phyloP scores from a whole-genome alignment of 64 coral and sea anemone species.

The Porites lutea region DNA sequence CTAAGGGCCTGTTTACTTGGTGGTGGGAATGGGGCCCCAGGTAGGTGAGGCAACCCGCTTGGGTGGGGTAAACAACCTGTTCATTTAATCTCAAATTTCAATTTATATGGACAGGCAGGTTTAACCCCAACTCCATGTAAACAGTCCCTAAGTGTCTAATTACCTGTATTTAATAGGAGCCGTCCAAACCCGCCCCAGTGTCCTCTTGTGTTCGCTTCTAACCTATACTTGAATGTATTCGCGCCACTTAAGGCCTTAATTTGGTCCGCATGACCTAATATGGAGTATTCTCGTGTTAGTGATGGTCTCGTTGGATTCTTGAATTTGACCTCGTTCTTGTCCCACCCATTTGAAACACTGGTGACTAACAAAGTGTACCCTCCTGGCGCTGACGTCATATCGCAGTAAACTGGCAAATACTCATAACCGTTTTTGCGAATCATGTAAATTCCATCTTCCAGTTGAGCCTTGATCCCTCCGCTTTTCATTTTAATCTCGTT shows the following conservation, averaged over 20 bases:
- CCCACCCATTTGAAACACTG: conserved; percentile 21
- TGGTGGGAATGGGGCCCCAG: too few species aligned
- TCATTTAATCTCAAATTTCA: too few species aligned
- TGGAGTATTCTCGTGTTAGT: conserved; percentile 57
- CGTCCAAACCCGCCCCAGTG: conserved; percentile 74
- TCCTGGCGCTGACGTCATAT: conserved; percentile 54
- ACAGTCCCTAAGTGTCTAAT: background rate
- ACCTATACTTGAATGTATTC: conserved; percentile 55
- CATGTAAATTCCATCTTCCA: conserved; percentile 47
- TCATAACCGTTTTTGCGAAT: conserved; percentile 22
- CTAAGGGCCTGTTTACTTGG: too few species aligned
- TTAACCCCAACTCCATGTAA: too few species aligned
- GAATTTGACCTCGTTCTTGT: conserved; percentile 29
- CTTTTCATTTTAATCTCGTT: conserved; percentile 38
- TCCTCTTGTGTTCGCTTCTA: conserved; percentile 54
- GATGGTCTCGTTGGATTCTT: conserved; percentile 46
- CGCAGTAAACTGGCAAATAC: conserved; percentile 62
- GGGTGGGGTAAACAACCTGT: too few species aligned
- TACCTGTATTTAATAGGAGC: conserved; percentile 63
- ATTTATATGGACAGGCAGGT: too few species aligned
- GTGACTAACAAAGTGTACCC: conserved; percentile 53
- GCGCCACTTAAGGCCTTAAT: conserved; percentile 56
- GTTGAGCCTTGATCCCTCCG: background rate
- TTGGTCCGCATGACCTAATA: conserved; percentile 50
- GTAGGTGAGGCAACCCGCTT: too few species aligned